These are phyloP conservation scores for Hesperia comma DNA, from an alignment of 2,888 invertebrate genomes.

Conservation along the genomic window DNA sequence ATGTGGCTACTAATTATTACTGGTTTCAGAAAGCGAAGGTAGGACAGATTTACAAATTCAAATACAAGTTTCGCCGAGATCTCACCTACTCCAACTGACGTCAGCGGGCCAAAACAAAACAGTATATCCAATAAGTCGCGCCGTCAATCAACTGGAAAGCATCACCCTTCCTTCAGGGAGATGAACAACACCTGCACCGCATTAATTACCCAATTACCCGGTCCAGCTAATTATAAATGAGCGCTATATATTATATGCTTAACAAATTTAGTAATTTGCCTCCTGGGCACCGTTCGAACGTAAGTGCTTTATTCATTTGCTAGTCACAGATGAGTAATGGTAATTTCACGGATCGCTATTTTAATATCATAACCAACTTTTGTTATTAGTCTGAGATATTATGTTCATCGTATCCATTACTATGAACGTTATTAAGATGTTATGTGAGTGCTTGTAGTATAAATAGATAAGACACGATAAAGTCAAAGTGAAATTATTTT, in stretches of 20 bases:
- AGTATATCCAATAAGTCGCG: conserved; percentile 9
- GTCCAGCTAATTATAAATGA: conserved; percentile 69
- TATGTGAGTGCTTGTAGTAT: too few relatives aligned
- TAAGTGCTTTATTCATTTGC: conserved; percentile 25
- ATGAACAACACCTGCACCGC: conserved; percentile 47
- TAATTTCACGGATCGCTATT: background rate
- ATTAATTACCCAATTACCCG: conserved; percentile 47
- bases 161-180: conserved; percentile 32
- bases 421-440: too few relatives aligned
- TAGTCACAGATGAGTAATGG: conserved; percentile 10
- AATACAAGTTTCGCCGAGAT: too few relatives aligned
- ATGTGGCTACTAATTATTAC: too few relatives aligned
- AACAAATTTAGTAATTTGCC: conserved; percentile 56
- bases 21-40: too few relatives aligned
- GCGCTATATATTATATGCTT: conserved; percentile 58
- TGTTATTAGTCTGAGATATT: too few relatives aligned
- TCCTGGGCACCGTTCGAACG: conserved; percentile 48
- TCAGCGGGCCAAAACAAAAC: background rate
- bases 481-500: too few relatives aligned
- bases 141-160: conserved; percentile 31
- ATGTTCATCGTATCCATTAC: too few relatives aligned
- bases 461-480: too few relatives aligned
- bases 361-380: background rate
- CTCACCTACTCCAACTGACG: background rate
- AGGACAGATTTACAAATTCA: too few relatives aligned